Evolutionary conservation across 1,140 invertebrate species (phyloP).

Genomic region (Ephestia elutella): DNA sequence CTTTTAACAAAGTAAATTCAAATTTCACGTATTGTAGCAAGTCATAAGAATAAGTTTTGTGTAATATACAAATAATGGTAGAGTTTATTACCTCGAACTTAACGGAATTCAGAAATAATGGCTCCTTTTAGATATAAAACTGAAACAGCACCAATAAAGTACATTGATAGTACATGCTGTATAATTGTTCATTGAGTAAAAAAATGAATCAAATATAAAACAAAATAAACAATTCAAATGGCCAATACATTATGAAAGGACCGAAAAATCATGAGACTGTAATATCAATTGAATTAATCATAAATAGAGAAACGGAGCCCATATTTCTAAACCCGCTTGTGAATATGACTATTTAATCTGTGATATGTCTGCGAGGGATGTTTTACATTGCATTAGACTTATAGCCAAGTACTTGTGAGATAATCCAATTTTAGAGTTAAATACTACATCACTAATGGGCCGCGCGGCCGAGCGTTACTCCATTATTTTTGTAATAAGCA

Average conservation of each 20-base stretch:
- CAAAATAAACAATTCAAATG: neutral
- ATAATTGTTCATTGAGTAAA: neutral
- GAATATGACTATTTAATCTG: neutral
- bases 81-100: neutral
- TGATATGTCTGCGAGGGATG: neutral
- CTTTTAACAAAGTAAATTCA: too few species aligned
- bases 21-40: neutral
- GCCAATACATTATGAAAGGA: neutral
- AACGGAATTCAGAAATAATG: neutral
- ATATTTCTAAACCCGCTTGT: neutral
- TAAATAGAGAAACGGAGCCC: neutral
- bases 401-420: neutral
- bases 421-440: slow-evolving; percentile 6
- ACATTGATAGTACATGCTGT: neutral
- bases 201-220: neutral
- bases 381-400: neutral
- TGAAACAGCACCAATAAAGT: neutral
- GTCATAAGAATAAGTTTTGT: neutral
- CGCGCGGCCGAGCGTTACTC: neutral
- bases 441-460: slow-evolving; percentile 13
- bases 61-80: neutral
- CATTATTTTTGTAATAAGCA: neutral
- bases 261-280: too few species aligned
- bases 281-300: too few species aligned
- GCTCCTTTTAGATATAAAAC: neutral